Base-by-base conservation (phyloP, 2,797 vertebrate genomes). In the Tenualosa ilisha region DNA sequence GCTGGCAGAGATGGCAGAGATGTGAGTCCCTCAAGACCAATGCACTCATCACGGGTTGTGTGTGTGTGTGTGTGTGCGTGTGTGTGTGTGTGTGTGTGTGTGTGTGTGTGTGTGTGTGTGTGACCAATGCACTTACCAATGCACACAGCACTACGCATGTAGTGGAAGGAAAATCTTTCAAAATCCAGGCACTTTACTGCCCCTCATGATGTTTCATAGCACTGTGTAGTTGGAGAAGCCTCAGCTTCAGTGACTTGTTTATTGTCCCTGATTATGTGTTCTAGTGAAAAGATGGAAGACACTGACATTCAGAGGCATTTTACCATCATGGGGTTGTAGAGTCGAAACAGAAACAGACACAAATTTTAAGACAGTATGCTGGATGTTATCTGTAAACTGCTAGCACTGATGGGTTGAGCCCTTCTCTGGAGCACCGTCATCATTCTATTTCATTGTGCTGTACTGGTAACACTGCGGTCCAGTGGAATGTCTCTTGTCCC, bases 1-100 rank as follows among this genome's bases (percentile, higher is more conserved):
- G 92, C 94, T 0, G 96, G 96, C 87, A 93, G 94, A 89, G 95
- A 95, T 72, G 96, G 96, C 86, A 92, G 94, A 94, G 95, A 96
- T 90, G 96, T 96, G 92, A 92, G 72, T 79, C 65, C 65, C 65
- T 72, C 13, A 1, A 72, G 65, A 37, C 63, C 63, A 63, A 2
- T 0, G n/a, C 56, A 59, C 17, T 22, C 56, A 65, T 6, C 50
- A 51, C 50, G 12, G 31, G 31, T 31, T 31, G 31, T 31, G 31
- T 31, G 31, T 31, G 31, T 31, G 31, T 31, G 31, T 31, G 31
- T 31, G 31, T 31, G 31, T 31, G 31, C 1, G 31, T 31, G 31
- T 31, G 31, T 31, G 31, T 31, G 31, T 31, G 31, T 31, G 31
- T 31, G 31, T 31, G 31, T n/a, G 31, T 31, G 31, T 31, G 31